A percentile compares a stretch with the other conserved stretches of the same genome.
Evolutionary conservation across 1,140 invertebrate species (phyloP).

Genomic region (Polypedilum pembai): DNA sequence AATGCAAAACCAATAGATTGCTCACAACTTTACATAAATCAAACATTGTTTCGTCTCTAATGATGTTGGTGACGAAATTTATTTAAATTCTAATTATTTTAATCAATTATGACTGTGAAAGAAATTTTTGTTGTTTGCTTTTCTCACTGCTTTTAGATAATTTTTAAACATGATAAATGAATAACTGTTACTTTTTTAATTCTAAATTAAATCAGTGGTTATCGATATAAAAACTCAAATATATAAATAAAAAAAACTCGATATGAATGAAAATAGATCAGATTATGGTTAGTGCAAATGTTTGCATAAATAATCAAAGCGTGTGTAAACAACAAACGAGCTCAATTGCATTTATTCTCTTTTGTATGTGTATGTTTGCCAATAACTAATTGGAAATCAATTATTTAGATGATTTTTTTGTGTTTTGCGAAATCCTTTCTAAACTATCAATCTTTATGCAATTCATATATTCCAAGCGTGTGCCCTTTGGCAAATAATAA

Average conservation of each 20-base stretch:
- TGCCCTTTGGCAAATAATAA: constrained; percentile 2
- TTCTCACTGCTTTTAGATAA: not conserved
- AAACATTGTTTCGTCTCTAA: not conserved
- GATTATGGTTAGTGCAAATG: constrained; percentile 12
- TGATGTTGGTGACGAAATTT: not conserved
- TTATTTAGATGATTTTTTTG: constrained; percentile 2
- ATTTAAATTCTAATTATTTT: constrained; percentile 20
- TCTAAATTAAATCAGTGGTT: not conserved
- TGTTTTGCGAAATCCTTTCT: not conserved
- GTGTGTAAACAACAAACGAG: not conserved
- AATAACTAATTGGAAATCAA: constrained; percentile 18
- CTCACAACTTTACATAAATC: constrained; percentile 20
- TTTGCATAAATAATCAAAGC: not conserved
- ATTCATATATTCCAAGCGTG: not conserved
- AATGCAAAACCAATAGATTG: constrained; percentile 25
- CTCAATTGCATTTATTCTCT: not conserved
- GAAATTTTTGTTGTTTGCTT: not conserved
- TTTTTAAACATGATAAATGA: not conserved
- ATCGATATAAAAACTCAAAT: no score
- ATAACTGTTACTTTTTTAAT: no score
- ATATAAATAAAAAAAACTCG: no score
- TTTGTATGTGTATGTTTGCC: not conserved
- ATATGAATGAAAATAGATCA: not conserved
- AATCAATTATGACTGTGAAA: constrained; percentile 20
- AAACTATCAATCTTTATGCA: not conserved